phyloP scores from a whole-genome alignment of 2,797 vertebrate species.

The Brotula barbata region DNA sequence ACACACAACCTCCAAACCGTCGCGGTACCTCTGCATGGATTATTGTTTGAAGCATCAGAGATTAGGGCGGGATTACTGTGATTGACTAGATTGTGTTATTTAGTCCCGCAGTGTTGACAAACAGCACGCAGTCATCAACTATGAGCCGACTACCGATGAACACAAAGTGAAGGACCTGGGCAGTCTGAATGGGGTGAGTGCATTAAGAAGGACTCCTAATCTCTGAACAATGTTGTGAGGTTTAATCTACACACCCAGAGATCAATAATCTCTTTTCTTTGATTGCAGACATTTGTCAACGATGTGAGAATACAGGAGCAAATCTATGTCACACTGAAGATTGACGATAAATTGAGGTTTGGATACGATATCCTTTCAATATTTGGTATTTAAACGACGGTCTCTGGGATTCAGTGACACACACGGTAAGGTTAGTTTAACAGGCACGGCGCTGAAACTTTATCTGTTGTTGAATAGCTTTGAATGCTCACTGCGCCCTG shows the following conservation, averaged over 20 bases:
- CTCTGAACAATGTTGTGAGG: no score
- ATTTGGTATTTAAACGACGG: neutral
- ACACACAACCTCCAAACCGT: neutral
- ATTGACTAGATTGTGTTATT: constrained; percentile 60
- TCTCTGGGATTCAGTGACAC: constrained; percentile 7
- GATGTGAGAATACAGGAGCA: constrained; percentile 94
- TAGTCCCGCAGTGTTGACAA: constrained; percentile 98
- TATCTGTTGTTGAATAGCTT: constrained; percentile 48
- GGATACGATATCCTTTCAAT: constrained; percentile 97
- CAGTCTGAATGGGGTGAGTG: constrained; percentile 94
- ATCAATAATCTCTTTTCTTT: constrained; percentile 54
- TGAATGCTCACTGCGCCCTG: constrained; percentile 44
- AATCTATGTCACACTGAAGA: constrained; percentile 92
- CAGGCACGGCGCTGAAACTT: constrained; percentile 47
- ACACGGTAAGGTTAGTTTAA: constrained; percentile 29
- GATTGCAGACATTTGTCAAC: constrained; percentile 92
- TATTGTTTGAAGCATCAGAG: constrained; percentile 24
- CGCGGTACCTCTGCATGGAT: constrained; percentile 16
- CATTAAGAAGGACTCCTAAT: no score
- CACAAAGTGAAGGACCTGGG: constrained; percentile 96
- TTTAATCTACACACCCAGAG: no score
- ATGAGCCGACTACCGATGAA: constrained; percentile 87
- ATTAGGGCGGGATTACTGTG: constrained; percentile 44
- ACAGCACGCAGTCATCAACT: constrained; percentile 97
- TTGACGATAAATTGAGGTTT: constrained; percentile 95